Evolutionary conservation across 1,140 invertebrate genomes (phyloP).

Genomic region (Oedothorax gibbosus): DNA sequence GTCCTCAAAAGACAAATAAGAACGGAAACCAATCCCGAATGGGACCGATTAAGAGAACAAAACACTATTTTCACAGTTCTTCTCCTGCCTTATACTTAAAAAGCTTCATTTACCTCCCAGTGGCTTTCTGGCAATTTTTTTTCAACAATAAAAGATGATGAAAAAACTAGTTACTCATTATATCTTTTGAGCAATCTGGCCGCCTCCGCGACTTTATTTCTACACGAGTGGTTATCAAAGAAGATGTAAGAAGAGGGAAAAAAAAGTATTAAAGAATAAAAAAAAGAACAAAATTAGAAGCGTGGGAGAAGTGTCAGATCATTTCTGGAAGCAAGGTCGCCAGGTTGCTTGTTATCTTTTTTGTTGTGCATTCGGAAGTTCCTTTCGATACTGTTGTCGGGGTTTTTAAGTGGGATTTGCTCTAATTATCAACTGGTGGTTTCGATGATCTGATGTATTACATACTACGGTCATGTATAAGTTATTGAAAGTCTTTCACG

Average conservation of each 20-base stretch:
- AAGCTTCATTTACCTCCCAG: too few species aligned
- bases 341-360: neutral
- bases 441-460: too few species aligned
- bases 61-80: neutral
- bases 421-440: too few species aligned
- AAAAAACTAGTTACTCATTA: too few species aligned
- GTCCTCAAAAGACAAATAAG: conserved; percentile 22
- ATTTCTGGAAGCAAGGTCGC: conserved; percentile 41
- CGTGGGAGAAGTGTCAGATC: conserved; percentile 38
- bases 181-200: neutral
- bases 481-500: too few species aligned
- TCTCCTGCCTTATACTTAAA: too few species aligned
- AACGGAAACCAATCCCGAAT: conserved; percentile 23
- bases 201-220: conserved; percentile 12
- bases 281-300: neutral
- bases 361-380: too few species aligned
- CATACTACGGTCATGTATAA: too few species aligned
- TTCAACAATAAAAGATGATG: too few species aligned
- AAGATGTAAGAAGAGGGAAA: neutral
- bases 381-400: too few species aligned
- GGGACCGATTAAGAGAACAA: neutral
- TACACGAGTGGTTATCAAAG: conserved; percentile 8
- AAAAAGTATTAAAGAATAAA: neutral
- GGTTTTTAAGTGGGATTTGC: too few species aligned
- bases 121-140: too few species aligned